These are phyloP conservation scores for Sialia sialis DNA, from an alignment of 2,113 vertebrate species.

Conservation along the genomic window DNA sequence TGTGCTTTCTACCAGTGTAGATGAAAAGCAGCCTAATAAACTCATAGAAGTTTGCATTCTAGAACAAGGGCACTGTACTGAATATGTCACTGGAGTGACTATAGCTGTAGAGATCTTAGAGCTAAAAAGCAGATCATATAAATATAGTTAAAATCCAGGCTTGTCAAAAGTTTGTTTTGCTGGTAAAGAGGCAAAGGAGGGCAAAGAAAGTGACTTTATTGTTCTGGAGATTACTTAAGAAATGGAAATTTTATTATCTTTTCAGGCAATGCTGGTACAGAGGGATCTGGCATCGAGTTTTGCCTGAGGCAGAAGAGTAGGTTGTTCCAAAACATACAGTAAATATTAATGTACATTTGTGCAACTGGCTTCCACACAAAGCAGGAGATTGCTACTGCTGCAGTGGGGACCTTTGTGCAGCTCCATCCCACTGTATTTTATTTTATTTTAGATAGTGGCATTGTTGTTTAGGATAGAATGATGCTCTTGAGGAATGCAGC, in stretches of 20 bases:
- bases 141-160: not conserved
- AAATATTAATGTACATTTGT: not conserved
- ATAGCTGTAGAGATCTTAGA: not conserved
- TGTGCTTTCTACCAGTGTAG: not conserved
- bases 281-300: not conserved
- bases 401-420: not conserved
- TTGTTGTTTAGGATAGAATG: not conserved
- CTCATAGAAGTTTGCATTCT: not conserved
- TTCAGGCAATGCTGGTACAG: not conserved
- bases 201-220: not conserved
- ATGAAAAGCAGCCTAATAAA: not conserved
- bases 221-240: not conserved
- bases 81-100: not conserved
- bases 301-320: not conserved
- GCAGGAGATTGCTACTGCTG: not conserved
- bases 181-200: not conserved
- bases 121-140: not conserved
- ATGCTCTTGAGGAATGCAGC: not conserved
- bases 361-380: not conserved
- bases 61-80: not conserved
- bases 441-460: not conserved
- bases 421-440: not conserved
- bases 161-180: not conserved
- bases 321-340: not conserved
- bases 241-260: not conserved